Conservation (phyloP, 2,113 vertebrate genomes). For the Elephantulus edwardii region DNA sequence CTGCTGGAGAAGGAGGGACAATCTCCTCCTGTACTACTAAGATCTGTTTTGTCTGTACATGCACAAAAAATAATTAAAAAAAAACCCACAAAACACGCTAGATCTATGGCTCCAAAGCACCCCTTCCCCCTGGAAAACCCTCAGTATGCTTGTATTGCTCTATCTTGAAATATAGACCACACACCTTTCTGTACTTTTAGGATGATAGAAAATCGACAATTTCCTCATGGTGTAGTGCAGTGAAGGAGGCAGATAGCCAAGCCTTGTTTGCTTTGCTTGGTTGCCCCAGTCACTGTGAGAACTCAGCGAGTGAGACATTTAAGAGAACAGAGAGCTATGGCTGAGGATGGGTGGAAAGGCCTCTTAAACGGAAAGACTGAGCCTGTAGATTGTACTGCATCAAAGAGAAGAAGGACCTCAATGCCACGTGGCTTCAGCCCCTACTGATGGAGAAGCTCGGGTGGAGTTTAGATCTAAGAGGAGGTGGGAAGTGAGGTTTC, state of each 20-base stretch:
- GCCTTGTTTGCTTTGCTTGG: neutral
- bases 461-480: neutral
- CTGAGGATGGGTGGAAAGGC: accelerated
- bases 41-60: no score
- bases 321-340: neutral
- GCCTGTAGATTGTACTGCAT: neutral
- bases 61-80: no score
- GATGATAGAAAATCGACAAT: neutral
- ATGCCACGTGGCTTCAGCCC: neutral
- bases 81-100: no score
- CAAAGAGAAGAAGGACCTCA: neutral
- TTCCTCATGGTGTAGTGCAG: no score
- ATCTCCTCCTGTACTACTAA: no score
- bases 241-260: neutral
- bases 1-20: no score
- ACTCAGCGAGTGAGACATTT: neutral
- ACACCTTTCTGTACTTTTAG: neutral
- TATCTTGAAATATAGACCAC: neutral
- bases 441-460: neutral
- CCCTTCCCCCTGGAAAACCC: neutral
- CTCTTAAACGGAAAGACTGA: neutral
- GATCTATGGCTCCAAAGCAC: neutral
- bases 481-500: neutral
- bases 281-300: neutral
- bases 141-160: neutral